Conservation (phyloP, 2,113 vertebrate species). For the Dasyprocta punctata region DNA sequence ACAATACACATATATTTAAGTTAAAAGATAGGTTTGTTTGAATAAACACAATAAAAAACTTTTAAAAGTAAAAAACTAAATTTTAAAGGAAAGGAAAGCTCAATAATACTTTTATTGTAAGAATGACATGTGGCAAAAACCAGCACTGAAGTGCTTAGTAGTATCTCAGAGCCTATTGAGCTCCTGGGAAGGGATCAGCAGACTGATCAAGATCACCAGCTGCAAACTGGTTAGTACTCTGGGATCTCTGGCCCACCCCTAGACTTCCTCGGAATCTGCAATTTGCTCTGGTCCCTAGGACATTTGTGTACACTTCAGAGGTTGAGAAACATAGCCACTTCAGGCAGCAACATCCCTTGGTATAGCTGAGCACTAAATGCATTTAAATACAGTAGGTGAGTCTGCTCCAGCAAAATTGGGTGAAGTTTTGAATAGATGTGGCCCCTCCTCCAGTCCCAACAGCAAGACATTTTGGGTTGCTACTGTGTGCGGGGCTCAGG, state of each 20-base stretch:
- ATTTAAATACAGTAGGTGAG: not conserved
- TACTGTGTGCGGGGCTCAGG: not conserved
- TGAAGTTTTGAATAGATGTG: not conserved
- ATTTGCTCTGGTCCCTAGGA: not conserved
- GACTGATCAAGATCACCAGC: fast-evolving
- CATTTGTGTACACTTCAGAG: not conserved
- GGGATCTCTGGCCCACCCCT: not conserved
- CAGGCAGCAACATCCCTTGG: fast-evolving
- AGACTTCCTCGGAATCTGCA: not conserved
- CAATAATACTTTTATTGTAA: not conserved
- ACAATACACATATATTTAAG: not conserved
- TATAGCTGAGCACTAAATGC: not conserved
- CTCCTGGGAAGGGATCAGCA: not conserved
- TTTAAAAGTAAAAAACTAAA: not conserved
- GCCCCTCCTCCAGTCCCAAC: not conserved
- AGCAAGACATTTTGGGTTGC: not conserved
- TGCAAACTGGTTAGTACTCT: not conserved
- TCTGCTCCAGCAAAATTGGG: not conserved
- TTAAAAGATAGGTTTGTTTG: not conserved
- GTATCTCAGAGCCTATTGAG: not conserved
- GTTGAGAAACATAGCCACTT: conserved; percentile 1
- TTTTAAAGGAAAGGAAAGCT: not conserved
- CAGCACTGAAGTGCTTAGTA: not conserved
- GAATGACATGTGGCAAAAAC: not conserved
- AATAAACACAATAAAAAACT: not conserved